Base-by-base conservation (phyloP, 2,797 vertebrate species). In the Crocidura indochinensis region DNA sequence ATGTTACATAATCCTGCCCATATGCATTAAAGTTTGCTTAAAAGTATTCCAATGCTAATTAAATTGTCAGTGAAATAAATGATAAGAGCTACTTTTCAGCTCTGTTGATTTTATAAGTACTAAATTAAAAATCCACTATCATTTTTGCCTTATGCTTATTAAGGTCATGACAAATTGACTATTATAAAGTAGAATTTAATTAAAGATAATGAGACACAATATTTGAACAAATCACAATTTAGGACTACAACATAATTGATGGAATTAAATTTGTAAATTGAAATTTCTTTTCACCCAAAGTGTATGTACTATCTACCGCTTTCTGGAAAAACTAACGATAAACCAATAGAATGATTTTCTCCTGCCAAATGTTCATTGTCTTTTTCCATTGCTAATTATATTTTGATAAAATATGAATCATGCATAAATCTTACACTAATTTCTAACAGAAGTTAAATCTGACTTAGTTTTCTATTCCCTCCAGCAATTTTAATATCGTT, bases 171-270 rank as follows among this genome's bases (percentile, higher is more conserved):
- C 56, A 94, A 94, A 90, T 51, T 76, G 62, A 65, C n/a, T 76
- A 29, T 76, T 68, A 91, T 69, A 91, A 85, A 83, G 20, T 60
- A 90, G 49, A 87, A 94, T 85, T 88, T 92, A 92, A 90, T 90
- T 86, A 74, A 94, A 92, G 31, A 80, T 90, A 71, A 89, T 73
- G 14, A 93, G 53, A 77, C 60, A 85, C 87, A 85, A 77, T 91
- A 74, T 85, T 87, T 87, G 22, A 93, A 75, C 73, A 85, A 83
- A 62, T 91, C n/a, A 82, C 27, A 87, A 47, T 88, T 91, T 91
- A 84, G 44, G 9, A 62, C n/a, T 71, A 75, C 11, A 77, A 65
- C 27, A 46, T 71, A 94, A 74, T 26, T 75, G 26, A 72, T 46
- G 17, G 62, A 94, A 84, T 81, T 88, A 83, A 91, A 91, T 53